A percentile compares a stretch with the other conserved stretches of the same genome.
These are phyloP conservation scores for Anguilla rostrata DNA, from an alignment of 2,113 vertebrate species.

Conservation along the genomic window DNA sequence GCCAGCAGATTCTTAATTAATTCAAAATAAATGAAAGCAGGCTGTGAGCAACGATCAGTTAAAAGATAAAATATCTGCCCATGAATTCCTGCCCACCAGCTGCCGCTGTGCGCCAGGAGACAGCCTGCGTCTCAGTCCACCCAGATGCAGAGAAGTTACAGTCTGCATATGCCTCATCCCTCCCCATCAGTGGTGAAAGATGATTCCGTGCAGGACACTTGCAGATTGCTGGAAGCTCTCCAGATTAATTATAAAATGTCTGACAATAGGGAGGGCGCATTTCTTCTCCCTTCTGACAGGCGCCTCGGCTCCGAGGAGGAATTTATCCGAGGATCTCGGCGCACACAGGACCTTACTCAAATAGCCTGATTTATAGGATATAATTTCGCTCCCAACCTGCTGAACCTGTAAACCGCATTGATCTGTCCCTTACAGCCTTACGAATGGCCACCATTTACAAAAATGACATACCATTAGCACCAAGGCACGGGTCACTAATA, in stretches of 20 bases:
- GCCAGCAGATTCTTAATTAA: neutral
- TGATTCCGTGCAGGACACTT: slow-evolving; percentile 49
- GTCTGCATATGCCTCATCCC: slow-evolving; percentile 43
- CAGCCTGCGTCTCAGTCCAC: neutral
- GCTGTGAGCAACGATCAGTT: no score
- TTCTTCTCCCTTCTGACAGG: slow-evolving; percentile 39
- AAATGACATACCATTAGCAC: slow-evolving; percentile 65
- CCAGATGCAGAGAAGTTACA: slow-evolving; percentile 42
- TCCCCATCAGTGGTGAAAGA: slow-evolving; percentile 49
- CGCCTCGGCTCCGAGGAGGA: slow-evolving; percentile 35
- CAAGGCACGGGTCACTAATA: slow-evolving; percentile 54
- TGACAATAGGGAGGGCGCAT: slow-evolving; percentile 45
- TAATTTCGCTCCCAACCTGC: slow-evolving; percentile 60
- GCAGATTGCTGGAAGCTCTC: slow-evolving; percentile 58
- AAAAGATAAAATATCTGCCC: no score
- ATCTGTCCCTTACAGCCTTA: slow-evolving; percentile 57
- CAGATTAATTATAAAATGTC: slow-evolving; percentile 66
- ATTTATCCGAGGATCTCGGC: slow-evolving; percentile 50
- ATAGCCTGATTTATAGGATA: slow-evolving; percentile 64
- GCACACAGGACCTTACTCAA: slow-evolving; percentile 32
- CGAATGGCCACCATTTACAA: slow-evolving; percentile 58
- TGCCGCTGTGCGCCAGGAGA: neutral
- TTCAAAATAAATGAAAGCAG: neutral
- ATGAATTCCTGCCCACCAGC: neutral
- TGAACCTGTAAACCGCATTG: slow-evolving; percentile 68